Conservation (phyloP, 2,797 vertebrate species). For the Gallinago nigripennis region DNA sequence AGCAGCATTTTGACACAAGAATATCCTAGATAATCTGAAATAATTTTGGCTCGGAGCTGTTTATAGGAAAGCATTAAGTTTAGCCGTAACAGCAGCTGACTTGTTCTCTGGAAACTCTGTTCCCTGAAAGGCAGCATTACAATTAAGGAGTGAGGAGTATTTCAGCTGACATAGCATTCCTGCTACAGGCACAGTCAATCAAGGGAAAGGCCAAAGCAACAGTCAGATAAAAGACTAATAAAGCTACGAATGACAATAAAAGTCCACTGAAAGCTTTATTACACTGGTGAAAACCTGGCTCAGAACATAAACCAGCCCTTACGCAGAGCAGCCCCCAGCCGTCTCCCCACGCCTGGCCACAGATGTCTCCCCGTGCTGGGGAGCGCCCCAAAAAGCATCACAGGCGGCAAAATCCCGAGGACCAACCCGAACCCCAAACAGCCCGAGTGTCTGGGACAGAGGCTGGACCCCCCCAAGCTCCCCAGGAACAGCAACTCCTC, state of each 20-base stretch:
- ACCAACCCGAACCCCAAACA: background rate
- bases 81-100: background rate
- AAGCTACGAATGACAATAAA: constrained; percentile 59
- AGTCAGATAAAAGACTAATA: constrained; percentile 68
- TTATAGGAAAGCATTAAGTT: constrained; percentile 22
- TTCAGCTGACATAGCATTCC: constrained; percentile 60
- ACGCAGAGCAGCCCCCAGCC: background rate
- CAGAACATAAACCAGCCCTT: constrained; percentile 20
- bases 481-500: background rate
- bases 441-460: background rate
- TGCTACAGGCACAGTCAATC: constrained; percentile 55
- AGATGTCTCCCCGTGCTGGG: background rate
- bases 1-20: background rate
- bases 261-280: constrained; percentile 66
- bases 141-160: constrained; percentile 50
- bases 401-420: background rate
- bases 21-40: background rate
- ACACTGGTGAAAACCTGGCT: constrained; percentile 42
- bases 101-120: constrained; percentile 29
- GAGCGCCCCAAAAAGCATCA: background rate
- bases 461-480: background rate
- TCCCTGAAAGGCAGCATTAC: constrained; percentile 35
- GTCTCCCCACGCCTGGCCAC: background rate
- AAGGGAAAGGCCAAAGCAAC: constrained; percentile 60
- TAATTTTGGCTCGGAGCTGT: background rate